These are phyloP conservation scores for Pachypanchax playfairii DNA, from an alignment of 2,113 vertebrate genomes.

Conservation along the genomic window DNA sequence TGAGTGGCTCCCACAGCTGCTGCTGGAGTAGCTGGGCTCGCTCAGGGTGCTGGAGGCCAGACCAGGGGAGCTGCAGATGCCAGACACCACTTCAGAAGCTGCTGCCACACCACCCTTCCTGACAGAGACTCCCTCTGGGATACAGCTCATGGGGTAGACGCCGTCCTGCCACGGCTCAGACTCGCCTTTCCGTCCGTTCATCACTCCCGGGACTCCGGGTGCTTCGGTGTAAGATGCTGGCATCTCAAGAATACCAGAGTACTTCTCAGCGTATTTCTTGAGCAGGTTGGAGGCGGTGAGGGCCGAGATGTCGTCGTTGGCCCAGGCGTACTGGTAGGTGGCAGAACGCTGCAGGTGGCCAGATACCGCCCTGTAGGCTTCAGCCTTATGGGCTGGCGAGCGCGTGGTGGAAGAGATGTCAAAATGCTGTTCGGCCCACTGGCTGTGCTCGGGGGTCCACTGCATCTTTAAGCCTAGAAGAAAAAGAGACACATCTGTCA, in stretches of 20 bases:
- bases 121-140: conserved; percentile 88
- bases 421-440: conserved; percentile 99
- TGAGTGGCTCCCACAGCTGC: conserved; percentile 90
- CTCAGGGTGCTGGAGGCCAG: conserved; percentile 90
- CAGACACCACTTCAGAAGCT: conserved; percentile 86
- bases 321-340: conserved; percentile 97
- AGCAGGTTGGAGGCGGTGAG: conserved; percentile 97
- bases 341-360: conserved; percentile 87
- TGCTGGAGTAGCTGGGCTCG: conserved; percentile 93
- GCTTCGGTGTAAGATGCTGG: conserved; percentile 88
- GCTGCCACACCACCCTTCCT: conserved; percentile 91
- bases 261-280: conserved; percentile 98
- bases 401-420: conserved; percentile 97
- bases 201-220: conserved; percentile 80
- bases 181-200: conserved; percentile 93
- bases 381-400: conserved; percentile 96
- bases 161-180: conserved; percentile 94
- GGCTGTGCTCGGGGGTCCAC: conserved; percentile 99
- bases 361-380: conserved; percentile 86
- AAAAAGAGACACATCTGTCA: conserved; percentile 25
- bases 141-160: conserved; percentile 94
- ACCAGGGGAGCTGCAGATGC: conserved; percentile 94
- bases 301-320: conserved; percentile 98
- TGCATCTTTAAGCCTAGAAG: conserved; percentile 97
- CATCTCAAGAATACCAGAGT: conserved; percentile 95